phyloP scores from a whole-genome alignment of 2,113 vertebrate genomes.

The Gopherus flavomarginatus region DNA sequence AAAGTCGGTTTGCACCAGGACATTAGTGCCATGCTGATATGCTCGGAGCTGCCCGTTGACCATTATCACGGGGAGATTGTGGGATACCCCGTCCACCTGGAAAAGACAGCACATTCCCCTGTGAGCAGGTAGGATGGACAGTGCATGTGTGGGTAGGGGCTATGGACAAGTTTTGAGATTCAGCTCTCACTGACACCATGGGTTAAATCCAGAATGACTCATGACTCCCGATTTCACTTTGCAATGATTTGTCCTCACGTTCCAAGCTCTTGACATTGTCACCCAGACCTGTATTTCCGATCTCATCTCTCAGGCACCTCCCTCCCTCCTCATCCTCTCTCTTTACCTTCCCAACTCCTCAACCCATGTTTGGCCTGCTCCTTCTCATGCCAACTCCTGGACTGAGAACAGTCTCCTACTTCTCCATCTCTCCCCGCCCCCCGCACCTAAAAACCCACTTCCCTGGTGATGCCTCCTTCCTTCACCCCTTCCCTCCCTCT shows the following conservation, averaged over 20 bases:
- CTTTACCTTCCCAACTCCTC: not conserved
- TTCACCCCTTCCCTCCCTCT: not conserved
- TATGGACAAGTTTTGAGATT: not conserved
- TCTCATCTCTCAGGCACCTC: not conserved
- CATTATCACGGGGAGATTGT: slow-evolving; percentile 59
- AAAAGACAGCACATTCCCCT: not conserved
- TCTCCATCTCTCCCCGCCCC: not conserved
- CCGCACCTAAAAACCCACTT: too few relatives aligned
- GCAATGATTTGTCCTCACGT: not conserved
- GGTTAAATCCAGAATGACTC: not conserved
- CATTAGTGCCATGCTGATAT: slow-evolving; percentile 37
- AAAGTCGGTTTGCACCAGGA: slow-evolving; percentile 53
- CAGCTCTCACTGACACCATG: not conserved
- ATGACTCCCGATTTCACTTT: not conserved
- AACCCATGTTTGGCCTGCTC: not conserved
- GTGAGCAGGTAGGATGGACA: not conserved
- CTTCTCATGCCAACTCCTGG: too few relatives aligned
- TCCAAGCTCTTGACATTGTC: not conserved
- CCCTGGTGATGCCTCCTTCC: not conserved
- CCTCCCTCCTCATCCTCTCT: not conserved
- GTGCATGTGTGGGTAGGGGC: not conserved
- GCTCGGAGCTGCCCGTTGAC: slow-evolving; percentile 13
- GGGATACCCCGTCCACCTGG: slow-evolving; percentile 69
- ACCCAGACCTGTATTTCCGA: not conserved
- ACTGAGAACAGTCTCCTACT: not conserved